phyloP scores from a whole-genome alignment of 2,797 vertebrate genomes.

The Etheostoma nigrum region DNA sequence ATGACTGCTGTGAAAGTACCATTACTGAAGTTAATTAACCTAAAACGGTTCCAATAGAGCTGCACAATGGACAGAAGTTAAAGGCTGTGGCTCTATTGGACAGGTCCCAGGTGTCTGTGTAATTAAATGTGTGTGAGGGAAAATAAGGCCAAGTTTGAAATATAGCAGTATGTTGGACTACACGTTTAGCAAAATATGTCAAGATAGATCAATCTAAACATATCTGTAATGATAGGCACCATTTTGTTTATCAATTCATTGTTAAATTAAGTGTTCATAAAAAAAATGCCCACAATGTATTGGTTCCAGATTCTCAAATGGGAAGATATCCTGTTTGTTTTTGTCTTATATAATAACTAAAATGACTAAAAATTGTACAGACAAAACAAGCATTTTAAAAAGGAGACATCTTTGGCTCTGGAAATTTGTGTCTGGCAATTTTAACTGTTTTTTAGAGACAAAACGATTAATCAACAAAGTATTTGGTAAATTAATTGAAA shows the following conservation, averaged over 20 bases:
- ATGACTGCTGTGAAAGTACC: conserved; percentile 39
- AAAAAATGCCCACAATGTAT: not conserved
- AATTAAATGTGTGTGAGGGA: conserved; percentile 4
- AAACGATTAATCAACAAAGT: not conserved
- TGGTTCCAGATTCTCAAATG: not conserved
- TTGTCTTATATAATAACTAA: no score
- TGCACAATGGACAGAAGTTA: conserved; percentile 33
- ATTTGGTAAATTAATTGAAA: not conserved
- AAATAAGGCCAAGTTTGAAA: not conserved
- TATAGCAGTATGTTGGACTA: not conserved
- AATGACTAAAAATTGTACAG: not conserved
- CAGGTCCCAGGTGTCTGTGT: conserved; percentile 15
- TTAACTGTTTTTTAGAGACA: not conserved
- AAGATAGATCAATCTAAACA: not conserved
- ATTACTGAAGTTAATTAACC: conserved; percentile 58
- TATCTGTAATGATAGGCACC: not conserved
- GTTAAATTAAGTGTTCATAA: not conserved
- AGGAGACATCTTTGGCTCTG: not conserved
- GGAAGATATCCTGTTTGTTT: no score
- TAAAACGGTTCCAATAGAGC: conserved; percentile 35
- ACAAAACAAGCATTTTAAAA: not conserved
- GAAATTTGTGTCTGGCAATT: not conserved
- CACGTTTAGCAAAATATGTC: not conserved
- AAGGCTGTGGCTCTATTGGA: conserved; percentile 1
- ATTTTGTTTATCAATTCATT: not conserved